These are phyloP conservation scores for Dryococelus australis DNA, from an alignment of 2,888 invertebrate species.

Conservation along the genomic window DNA sequence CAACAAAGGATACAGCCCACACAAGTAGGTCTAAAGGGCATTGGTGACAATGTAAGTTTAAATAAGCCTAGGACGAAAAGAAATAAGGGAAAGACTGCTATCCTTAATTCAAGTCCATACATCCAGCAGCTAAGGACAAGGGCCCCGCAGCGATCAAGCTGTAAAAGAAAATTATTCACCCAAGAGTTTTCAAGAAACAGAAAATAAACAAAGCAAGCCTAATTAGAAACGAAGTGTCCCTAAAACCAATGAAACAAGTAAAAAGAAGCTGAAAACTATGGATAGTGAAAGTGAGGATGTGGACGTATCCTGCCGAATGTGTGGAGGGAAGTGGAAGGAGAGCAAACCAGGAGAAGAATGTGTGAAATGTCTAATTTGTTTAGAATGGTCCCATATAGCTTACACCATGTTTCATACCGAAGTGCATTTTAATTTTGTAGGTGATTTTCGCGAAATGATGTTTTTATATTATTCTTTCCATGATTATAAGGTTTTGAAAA, in stretches of 20 bases:
- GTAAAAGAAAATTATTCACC: not conserved
- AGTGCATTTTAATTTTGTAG: not conserved
- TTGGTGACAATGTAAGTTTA: not conserved
- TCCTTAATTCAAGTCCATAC: slow-evolving; percentile 1
- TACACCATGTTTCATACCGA: not conserved
- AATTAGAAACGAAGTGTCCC: not conserved
- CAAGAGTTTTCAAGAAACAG: not conserved
- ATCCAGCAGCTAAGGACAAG: not conserved
- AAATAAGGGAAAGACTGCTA: slow-evolving; percentile 5
- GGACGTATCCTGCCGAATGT: not conserved
- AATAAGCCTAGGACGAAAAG: not conserved
- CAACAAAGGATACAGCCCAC: not conserved
- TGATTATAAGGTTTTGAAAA: not conserved
- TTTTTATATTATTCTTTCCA: not conserved
- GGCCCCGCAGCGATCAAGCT: not conserved
- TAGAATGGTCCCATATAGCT: not conserved
- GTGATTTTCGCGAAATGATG: not conserved
- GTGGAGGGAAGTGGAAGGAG: not conserved
- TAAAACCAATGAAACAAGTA: not conserved
- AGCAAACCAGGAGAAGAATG: slow-evolving; percentile 26
- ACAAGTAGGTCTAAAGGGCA: not conserved
- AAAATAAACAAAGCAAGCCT: not conserved
- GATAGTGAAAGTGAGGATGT: not conserved
- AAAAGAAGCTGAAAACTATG: not conserved
- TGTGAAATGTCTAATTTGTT: not conserved